Conservation (phyloP, 1,140 invertebrate species). For the Drosophila seguyi region DNA sequence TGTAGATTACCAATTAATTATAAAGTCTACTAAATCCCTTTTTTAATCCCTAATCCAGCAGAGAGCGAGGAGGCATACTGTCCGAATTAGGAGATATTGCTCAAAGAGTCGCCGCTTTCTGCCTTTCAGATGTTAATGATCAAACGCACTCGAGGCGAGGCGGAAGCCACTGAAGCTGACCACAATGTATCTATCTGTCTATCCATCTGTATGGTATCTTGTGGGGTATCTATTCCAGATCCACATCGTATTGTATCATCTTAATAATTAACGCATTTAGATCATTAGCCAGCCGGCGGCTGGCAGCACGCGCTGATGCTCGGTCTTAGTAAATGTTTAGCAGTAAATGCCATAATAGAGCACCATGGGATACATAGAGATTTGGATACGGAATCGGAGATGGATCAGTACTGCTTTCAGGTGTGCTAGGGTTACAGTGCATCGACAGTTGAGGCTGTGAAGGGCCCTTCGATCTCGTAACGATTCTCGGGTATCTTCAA, state of each 20-base stretch:
- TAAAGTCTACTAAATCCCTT: neutral
- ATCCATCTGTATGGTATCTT: conserved; percentile 16
- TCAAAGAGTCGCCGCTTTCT: conserved; percentile 29
- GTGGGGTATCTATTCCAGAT: conserved; percentile 18
- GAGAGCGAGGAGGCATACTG: neutral
- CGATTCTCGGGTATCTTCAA: conserved; percentile 14
- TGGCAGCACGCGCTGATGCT: conserved; percentile 54
- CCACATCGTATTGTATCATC: conserved; percentile 49
- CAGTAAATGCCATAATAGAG: conserved; percentile 53
- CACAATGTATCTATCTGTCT: conserved; percentile 42
- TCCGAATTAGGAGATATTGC: conserved; percentile 25
- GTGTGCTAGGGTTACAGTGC: neutral
- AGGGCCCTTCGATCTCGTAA: conserved; percentile 23
- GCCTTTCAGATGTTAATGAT: conserved; percentile 55
- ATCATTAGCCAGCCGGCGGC: conserved; percentile 42
- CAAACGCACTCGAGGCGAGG: conserved; percentile 62
- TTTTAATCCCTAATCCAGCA: neutral
- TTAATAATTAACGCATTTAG: conserved; percentile 72
- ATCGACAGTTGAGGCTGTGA: conserved; percentile 6
- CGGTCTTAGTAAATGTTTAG: conserved; percentile 52
- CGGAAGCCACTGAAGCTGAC: conserved; percentile 48
- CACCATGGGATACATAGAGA: neutral
- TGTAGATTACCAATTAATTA: conserved; percentile 2
- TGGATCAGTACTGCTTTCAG: neutral
- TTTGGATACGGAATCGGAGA: neutral